These are phyloP conservation scores for Caenorhabditis becei DNA, from an alignment of 2,888 invertebrate species.

Conservation along the genomic window DNA sequence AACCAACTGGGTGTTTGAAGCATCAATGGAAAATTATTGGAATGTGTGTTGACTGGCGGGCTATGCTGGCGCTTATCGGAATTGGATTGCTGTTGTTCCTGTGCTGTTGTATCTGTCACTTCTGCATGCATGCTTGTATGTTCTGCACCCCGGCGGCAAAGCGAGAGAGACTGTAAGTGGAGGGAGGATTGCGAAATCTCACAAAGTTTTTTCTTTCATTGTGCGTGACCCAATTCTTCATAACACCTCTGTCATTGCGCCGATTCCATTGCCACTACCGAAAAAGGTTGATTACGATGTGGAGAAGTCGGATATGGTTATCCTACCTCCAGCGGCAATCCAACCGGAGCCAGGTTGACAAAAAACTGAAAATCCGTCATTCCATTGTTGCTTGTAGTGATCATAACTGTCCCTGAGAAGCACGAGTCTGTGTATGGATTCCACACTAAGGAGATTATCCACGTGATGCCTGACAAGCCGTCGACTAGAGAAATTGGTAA, in stretches of 20 bases:
- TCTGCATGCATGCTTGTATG: conserved; percentile 60
- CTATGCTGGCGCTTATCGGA: conserved; percentile 44
- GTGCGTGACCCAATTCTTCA: conserved; percentile 44
- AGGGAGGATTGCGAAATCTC: neutral
- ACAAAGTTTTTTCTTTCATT: conserved; percentile 33
- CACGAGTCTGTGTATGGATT: conserved; percentile 63
- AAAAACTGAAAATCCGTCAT: neutral
- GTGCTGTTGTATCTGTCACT: conserved; percentile 58
- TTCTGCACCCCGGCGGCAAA: conserved; percentile 40
- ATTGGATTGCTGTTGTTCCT: conserved; percentile 41
- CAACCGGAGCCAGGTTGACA: conserved; percentile 51
- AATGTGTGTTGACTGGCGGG: conserved; percentile 65
- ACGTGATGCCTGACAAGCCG: conserved; percentile 57
- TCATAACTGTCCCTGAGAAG: conserved; percentile 60
- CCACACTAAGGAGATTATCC: conserved; percentile 63
- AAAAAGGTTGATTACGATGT: conserved; percentile 49
- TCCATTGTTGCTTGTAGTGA: conserved; percentile 25
- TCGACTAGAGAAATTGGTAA: conserved; percentile 55
- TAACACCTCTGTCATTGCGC: conserved; percentile 34
- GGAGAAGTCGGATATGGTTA: conserved; percentile 41
- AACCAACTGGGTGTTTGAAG: conserved; percentile 40
- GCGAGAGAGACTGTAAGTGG: conserved; percentile 39
- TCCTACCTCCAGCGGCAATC: conserved; percentile 50
- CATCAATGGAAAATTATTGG: conserved; percentile 62
- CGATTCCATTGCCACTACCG: conserved; percentile 17